Evolutionary conservation across 2,888 invertebrate genomes (phyloP), one percentile per base, ranked within the genome.

Genomic region (Caradrina kadenii): DNA sequence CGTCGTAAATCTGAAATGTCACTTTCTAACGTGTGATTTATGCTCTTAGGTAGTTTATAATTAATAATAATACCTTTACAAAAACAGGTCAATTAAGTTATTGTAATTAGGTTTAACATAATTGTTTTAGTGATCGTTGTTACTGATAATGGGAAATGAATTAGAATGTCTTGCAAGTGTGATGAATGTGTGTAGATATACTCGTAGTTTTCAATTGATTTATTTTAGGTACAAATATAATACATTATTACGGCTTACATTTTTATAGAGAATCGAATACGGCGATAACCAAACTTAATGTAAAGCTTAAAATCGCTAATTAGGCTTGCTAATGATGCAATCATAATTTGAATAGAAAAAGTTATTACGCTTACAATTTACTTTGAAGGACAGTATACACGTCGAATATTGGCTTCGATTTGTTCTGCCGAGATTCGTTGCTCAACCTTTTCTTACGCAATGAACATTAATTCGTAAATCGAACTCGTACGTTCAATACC

Each of bases 201-300:
- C 26, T 26, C 26, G 26, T 26, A 69, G 52, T 67, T 65, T 63
- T 74, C 45, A 66, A 71, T 73, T 75, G 39, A 56, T 68, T 79
- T 70, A 67, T 72, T 83, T 83, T 73, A 79, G 76, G 76, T 83
- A 79, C 82, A 86, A 86, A 79, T 73, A 76, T 73, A 63, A 73
- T 79, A 78, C 77, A 77, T 60, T 78, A 45, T 60, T 63, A 77
- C 48, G 17, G 69, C 79, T 80, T 68, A 70, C 54, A 50, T 73
- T 73, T 76, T 72, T 53, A 53, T 56, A 78, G 72, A 61, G 48
- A 73, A 48, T 63, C 17, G n/a, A 73, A 53, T 76, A 67, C 31
- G n/a, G 21, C 22, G 22, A 55, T 15, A 55, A 58, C 19, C 21
- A 50, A 59, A 55, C 21, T 21, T 64, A 49, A 64, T 21, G 17